These are phyloP conservation scores for Geococcyx californianus DNA, from an alignment of 2,113 vertebrate genomes.

Conservation along the genomic window DNA sequence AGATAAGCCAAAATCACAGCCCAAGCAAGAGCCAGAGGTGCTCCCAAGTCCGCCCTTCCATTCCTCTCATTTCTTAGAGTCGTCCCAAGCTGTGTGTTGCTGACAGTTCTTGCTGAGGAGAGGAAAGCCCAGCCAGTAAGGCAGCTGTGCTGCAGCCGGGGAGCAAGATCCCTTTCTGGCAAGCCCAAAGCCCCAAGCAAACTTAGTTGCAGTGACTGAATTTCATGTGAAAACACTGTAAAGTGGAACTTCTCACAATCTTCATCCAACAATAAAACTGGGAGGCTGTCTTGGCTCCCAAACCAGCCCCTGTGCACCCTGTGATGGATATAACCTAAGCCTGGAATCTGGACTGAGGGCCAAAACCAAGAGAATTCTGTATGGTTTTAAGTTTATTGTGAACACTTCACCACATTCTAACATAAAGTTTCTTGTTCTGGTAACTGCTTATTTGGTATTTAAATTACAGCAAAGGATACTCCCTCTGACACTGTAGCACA, in stretches of 20 bases:
- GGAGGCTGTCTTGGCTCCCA: neutral
- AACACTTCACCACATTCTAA: neutral
- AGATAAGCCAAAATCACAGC: accelerated
- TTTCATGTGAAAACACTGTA: neutral
- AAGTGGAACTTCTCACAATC: neutral
- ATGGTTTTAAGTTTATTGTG: neutral
- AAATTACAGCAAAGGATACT: neutral
- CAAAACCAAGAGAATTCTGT: neutral
- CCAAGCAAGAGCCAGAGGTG: neutral
- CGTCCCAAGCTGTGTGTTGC: accelerated
- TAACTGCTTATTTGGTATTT: neutral
- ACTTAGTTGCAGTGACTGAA: neutral
- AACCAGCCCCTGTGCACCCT: accelerated
- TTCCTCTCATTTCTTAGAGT: neutral
- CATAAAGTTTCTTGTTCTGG: neutral
- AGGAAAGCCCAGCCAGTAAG: neutral
- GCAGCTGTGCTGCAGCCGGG: accelerated
- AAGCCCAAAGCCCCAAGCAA: neutral
- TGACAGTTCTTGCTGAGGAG: accelerated
- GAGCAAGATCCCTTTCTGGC: neutral
- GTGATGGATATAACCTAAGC: neutral
- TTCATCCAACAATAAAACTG: accelerated
- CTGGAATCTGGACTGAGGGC: neutral
- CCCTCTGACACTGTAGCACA: neutral
- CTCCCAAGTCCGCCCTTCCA: neutral